Base-by-base conservation (phyloP, 2,888 invertebrate genomes). In the Parascotia fuliginaria region DNA sequence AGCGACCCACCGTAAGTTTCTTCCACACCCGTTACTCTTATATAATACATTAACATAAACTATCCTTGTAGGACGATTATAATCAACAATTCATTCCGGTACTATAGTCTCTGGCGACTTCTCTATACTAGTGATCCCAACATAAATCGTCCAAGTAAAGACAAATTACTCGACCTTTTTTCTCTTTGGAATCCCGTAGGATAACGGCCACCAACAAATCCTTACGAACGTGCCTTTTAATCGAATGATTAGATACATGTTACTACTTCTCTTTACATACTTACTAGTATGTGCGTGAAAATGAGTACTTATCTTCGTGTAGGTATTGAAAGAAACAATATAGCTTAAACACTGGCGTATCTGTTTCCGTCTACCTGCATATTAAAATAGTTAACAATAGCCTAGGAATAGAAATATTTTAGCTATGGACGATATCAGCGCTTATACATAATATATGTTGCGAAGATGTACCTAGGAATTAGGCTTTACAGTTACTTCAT, bases 151-250 rank as follows among this genome's bases (percentile, higher is more conserved):
- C 75, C 73, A 79, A 85, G 86, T 85, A 87, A 85, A 87, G 87
- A 87, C 85, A 87, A 87, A 87, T 87, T 83, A 85, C 85, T 79
- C 75, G 75, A 85, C 87, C 86, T 86, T 86, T 87, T 86, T 83
- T 78, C 73, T 50, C 48, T 78, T 79, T 73, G 73, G 78, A 82
- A 75, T 81, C 78, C 79, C 79, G 61, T 64, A 75, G 83, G 80
- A 84, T 83, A 85, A 81, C 76, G 81, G 79, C 77, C 74, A 76
- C 77, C 66, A 64, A 73, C 73, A 81, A 85, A 87, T 83, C 83
- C 83, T 76, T 68, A 70, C 68, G 67, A 75, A 75, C 78, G 73
- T 70, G 73, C 71, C 77, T 73, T 84, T 85, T 85, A 87, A 85
- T 85, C 80, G 81, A 79, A 85, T 83, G 81, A 85, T 86, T 85